phyloP scores from a whole-genome alignment of 1,140 invertebrate species.

The Sycobia sp. region DNA sequence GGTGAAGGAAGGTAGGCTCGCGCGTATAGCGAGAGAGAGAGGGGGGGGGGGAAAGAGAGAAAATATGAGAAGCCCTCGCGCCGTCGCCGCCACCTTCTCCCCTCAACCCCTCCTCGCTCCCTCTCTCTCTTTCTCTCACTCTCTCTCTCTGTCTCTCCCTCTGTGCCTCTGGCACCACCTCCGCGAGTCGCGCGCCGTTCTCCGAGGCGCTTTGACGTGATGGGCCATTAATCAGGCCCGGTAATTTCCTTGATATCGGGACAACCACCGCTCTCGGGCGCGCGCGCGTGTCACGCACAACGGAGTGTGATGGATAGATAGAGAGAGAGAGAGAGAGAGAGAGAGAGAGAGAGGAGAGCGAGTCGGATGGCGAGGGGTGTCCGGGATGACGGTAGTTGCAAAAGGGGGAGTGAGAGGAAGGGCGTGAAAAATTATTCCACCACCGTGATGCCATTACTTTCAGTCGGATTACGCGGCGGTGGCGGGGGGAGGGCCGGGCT shows the following conservation, averaged over 20 bases:
- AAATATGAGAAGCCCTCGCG: slow-evolving; percentile 15
- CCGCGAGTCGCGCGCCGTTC: neutral
- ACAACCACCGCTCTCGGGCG: neutral
- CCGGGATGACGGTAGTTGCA: neutral
- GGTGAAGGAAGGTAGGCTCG: too few relatives aligned
- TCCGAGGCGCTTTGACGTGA: too few relatives aligned
- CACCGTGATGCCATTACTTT: slow-evolving; percentile 18
- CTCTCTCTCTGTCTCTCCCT: too few relatives aligned
- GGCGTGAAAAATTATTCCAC: slow-evolving; percentile 29
- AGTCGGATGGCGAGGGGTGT: too few relatives aligned
- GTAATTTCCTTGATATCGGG: slow-evolving; percentile 35
- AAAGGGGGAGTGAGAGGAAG: neutral
- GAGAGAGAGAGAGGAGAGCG: too few relatives aligned
- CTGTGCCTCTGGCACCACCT: neutral
- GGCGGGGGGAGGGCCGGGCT: too few relatives aligned
- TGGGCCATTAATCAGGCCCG: slow-evolving; percentile 32
- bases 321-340: too few relatives aligned
- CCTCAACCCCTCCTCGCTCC: too few relatives aligned
- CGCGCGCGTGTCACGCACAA: too few relatives aligned
- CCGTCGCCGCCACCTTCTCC: neutral
- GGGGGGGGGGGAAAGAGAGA: neutral
- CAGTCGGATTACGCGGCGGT: slow-evolving; percentile 15
- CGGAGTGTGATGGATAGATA: too few relatives aligned
- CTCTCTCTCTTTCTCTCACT: too few relatives aligned
- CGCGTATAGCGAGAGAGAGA: neutral